These are phyloP conservation scores for Lepidotrigona ventralis DNA, from an alignment of 1,140 invertebrate species.

Conservation along the genomic window DNA sequence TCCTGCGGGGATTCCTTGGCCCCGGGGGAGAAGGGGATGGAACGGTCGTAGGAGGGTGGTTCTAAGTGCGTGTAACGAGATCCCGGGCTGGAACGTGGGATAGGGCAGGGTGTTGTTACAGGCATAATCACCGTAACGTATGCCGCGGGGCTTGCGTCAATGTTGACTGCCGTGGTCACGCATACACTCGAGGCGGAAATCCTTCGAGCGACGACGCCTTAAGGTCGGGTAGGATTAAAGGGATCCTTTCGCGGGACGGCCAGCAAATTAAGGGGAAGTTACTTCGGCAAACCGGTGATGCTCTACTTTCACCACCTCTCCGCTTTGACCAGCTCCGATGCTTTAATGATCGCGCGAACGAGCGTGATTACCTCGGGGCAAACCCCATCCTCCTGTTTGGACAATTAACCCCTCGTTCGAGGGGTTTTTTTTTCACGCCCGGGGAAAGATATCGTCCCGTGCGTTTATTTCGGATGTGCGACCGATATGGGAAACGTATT, in stretches of 20 bases:
- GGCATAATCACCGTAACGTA: constrained; percentile 71
- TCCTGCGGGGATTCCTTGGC: constrained; percentile 23
- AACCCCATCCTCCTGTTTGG: not conserved
- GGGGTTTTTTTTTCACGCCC: not conserved
- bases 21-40: not conserved
- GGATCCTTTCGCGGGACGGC: constrained; percentile 28
- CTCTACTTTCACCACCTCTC: constrained; percentile 3
- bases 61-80: constrained; percentile 69
- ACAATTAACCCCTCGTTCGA: constrained; percentile 15
- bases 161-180: constrained; percentile 67
- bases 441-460: not conserved
- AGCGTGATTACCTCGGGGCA: not conserved
- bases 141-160: constrained; percentile 68
- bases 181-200: constrained; percentile 55
- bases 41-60: not conserved
- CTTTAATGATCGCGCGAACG: constrained; percentile 37
- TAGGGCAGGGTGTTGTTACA: constrained; percentile 62
- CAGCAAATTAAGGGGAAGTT: constrained; percentile 41
- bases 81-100: constrained; percentile 49
- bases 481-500: too few species aligned
- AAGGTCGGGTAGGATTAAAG: constrained; percentile 52
- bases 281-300: not conserved
- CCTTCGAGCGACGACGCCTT: constrained; percentile 33
- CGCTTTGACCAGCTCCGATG: constrained; percentile 25
- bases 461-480: too few species aligned